Conservation (phyloP, 1,140 invertebrate genomes). For the Argopecten irradians region DNA sequence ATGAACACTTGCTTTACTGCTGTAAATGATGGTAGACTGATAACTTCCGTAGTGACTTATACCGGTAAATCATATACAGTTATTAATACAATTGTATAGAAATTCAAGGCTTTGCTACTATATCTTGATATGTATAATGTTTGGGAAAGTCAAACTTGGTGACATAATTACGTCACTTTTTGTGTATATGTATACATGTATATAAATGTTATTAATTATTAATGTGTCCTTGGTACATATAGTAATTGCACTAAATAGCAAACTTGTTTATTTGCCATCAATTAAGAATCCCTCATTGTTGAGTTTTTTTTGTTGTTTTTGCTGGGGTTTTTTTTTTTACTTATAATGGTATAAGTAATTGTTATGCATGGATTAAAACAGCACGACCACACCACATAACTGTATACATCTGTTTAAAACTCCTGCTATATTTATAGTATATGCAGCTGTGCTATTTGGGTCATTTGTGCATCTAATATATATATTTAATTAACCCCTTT, state of each 20-base stretch:
- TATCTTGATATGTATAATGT: background rate
- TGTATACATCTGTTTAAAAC: background rate
- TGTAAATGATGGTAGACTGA: background rate
- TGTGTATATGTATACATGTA: background rate
- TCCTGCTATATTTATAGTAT: background rate
- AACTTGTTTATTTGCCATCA: background rate
- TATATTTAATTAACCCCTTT: background rate
- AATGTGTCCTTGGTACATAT: background rate
- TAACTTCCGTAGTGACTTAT: background rate
- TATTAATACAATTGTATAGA: background rate
- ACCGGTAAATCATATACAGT: conserved; percentile 17
- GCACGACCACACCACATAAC: background rate
- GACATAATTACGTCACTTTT: background rate
- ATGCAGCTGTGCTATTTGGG: background rate
- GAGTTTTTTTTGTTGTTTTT: background rate
- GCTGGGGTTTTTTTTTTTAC: background rate
- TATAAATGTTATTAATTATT: background rate
- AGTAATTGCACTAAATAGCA: conserved; percentile 8
- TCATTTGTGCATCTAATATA: background rate
- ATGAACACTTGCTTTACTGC: conserved; percentile 10
- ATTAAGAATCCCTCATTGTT: background rate
- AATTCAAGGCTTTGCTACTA: background rate
- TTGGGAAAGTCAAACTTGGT: background rate
- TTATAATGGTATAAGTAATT: background rate
- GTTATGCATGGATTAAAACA: background rate